These are phyloP conservation scores for Latrodectus geometricus DNA, from an alignment of 1,140 invertebrate genomes.

Conservation along the genomic window DNA sequence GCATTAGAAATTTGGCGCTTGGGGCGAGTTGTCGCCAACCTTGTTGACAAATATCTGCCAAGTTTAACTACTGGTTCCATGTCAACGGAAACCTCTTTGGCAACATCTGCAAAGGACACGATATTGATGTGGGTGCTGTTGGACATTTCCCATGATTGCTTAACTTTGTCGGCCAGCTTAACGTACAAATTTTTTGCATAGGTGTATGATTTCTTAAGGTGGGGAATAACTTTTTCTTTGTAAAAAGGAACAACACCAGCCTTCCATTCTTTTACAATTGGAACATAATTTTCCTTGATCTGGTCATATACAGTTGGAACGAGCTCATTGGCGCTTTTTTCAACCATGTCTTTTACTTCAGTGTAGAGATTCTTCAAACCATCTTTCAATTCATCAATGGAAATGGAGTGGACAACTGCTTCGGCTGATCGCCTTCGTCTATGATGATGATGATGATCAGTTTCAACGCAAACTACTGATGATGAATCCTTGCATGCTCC, in stretches of 20 bases:
- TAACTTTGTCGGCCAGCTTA: background rate
- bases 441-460: background rate
- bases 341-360: background rate
- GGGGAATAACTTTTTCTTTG: background rate
- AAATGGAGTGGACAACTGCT: constrained; percentile 2
- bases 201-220: background rate
- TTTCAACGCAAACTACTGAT: constrained; percentile 3
- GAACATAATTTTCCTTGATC: background rate
- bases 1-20: too few relatives aligned
- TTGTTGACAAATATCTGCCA: constrained; percentile 20
- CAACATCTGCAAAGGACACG: constrained; percentile 9
- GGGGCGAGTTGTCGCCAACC: background rate
- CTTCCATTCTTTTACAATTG: background rate
- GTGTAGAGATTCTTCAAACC: background rate
- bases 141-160: background rate
- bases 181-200: background rate
- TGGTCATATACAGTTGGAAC: background rate
- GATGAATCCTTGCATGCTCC: background rate
- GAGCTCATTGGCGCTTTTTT: background rate
- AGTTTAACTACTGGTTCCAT: constrained; percentile 21
- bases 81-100: background rate
- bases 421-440: background rate
- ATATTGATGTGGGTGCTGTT: constrained; percentile 38
- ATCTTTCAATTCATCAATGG: background rate
- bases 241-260: background rate